Conservation (phyloP, 2,888 invertebrate species). For the Argynnis bischoffii region DNA sequence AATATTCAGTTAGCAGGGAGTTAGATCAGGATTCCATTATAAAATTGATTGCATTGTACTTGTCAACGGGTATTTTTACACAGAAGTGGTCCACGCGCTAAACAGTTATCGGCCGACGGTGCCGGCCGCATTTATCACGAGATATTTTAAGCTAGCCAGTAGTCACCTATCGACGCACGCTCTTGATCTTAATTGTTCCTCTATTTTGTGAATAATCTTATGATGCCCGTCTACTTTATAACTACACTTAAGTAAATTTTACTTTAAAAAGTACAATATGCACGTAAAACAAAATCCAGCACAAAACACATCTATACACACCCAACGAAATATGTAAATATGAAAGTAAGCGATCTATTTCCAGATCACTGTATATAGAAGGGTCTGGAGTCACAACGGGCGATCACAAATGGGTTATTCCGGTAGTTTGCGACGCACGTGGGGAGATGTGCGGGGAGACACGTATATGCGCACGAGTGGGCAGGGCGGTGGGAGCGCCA, state of each 20-base stretch:
- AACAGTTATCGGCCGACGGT: conserved; percentile 15
- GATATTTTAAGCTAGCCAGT: conserved; percentile 34
- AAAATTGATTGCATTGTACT: conserved; percentile 12
- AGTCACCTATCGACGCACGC: background rate
- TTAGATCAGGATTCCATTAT: background rate
- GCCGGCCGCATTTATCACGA: conserved; percentile 10
- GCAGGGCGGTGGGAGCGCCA: background rate
- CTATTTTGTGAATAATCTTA: background rate
- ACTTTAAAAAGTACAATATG: background rate
- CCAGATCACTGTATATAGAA: conserved; percentile 1
- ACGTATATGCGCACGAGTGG: conserved; percentile 16
- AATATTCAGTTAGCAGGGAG: no score
- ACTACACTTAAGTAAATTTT: no score
- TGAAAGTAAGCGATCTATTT: conserved; percentile 25
- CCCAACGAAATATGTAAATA: conserved; percentile 19
- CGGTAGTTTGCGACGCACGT: conserved; percentile 9
- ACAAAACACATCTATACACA: conserved; percentile 16
- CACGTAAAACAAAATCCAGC: background rate
- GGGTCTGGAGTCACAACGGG: conserved; percentile 11
- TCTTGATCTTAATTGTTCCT: conserved; percentile 4
- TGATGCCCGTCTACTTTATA: conserved; percentile 1
- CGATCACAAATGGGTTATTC: conserved; percentile 1
- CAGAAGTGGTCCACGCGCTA: conserved; percentile 25
- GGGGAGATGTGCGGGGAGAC: conserved; percentile 12
- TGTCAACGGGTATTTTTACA: conserved; percentile 17